Evolutionary conservation across 1,140 invertebrate genomes (phyloP).

Genomic region (Mercenaria mercenaria): DNA sequence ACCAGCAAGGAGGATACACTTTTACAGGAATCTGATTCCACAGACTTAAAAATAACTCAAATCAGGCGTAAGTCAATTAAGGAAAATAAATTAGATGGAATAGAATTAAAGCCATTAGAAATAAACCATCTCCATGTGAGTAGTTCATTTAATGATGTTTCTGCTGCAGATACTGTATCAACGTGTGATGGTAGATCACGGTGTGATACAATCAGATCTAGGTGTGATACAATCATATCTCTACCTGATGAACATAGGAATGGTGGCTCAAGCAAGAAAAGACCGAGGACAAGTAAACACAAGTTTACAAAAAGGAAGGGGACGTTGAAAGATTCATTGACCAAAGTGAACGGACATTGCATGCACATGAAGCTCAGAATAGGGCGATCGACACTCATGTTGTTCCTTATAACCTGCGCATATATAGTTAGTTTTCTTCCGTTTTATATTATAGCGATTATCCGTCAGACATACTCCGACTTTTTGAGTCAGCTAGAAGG

Average conservation of each 20-base stretch:
- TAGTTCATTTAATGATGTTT: background rate
- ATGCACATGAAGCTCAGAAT: conserved; percentile 46
- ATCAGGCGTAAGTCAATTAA: background rate
- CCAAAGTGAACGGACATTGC: conserved; percentile 32
- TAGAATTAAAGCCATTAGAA: background rate
- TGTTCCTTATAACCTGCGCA: conserved; percentile 50
- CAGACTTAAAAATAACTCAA: conserved; percentile 27
- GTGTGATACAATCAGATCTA: background rate
- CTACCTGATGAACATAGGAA: background rate
- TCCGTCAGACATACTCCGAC: conserved; percentile 22
- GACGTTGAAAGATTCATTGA: conserved; percentile 25
- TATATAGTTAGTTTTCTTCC: conserved; percentile 61
- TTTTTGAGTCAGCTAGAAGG: background rate
- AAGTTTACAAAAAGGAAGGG: conserved; percentile 6
- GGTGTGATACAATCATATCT: background rate
- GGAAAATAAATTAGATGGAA: background rate
- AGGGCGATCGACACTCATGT: conserved; percentile 58
- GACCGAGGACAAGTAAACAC: background rate
- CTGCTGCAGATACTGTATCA: background rate
- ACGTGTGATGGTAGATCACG: background rate
- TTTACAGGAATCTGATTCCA: conserved; percentile 58
- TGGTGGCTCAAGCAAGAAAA: background rate
- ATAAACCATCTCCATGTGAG: background rate
- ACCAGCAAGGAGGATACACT: conserved; percentile 38
- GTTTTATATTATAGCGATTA: conserved; percentile 48